Conservation (phyloP, 2,888 invertebrate species). For the Noctua janthe region DNA sequence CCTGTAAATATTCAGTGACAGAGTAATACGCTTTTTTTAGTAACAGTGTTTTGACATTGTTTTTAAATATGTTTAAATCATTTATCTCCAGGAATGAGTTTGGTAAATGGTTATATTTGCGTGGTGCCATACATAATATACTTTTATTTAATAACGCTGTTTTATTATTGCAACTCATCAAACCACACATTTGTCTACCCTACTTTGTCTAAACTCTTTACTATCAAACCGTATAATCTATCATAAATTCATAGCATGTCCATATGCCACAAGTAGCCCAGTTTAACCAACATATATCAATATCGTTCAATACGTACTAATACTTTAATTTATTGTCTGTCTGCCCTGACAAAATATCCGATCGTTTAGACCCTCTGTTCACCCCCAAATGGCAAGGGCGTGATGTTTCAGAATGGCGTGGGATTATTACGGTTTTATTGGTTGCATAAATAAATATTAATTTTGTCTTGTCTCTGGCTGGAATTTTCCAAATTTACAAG, state of each 20-base stretch:
- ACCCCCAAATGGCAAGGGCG: constrained; percentile 79
- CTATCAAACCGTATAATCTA: constrained; percentile 23
- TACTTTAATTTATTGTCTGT: constrained; percentile 85
- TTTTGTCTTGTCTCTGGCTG: constrained; percentile 49
- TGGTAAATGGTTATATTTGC: too few relatives aligned
- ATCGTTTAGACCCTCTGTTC: constrained; percentile 70
- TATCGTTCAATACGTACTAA: constrained; percentile 78
- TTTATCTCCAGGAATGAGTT: too few relatives aligned
- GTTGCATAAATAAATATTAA: constrained; percentile 72
- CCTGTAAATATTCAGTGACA: too few relatives aligned
- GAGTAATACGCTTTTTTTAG: too few relatives aligned
- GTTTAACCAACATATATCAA: constrained; percentile 77
- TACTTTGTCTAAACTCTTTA: neutral
- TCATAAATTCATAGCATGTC: constrained; percentile 57
- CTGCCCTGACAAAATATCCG: constrained; percentile 79
- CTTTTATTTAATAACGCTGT: too few relatives aligned
- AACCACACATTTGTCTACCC: too few relatives aligned
- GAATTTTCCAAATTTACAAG: neutral
- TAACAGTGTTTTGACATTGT: too few relatives aligned
- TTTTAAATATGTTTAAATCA: too few relatives aligned
- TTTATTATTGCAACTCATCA: too few relatives aligned
- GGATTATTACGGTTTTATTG: constrained; percentile 82
- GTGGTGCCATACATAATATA: too few relatives aligned
- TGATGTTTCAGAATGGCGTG: constrained; percentile 78
- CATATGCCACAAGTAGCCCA: constrained; percentile 62